These are phyloP conservation scores for Australoheros facetus DNA, from an alignment of 2,797 vertebrate species.

Conservation along the genomic window DNA sequence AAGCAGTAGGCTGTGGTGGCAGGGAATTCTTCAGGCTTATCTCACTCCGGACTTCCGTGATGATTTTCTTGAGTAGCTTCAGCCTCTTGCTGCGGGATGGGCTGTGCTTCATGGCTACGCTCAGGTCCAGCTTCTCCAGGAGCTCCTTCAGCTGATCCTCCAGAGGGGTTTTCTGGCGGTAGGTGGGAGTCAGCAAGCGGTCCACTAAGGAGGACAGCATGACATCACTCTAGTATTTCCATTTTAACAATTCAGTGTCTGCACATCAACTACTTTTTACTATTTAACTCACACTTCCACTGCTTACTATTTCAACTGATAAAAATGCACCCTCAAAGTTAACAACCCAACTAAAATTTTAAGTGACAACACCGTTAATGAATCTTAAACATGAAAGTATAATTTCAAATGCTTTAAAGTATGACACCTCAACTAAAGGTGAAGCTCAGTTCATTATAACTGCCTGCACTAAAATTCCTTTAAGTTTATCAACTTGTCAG, in stretches of 20 bases:
- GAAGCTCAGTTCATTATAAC: not conserved
- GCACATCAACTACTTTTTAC: not conserved
- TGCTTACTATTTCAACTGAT: not conserved
- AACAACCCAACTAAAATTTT: not conserved
- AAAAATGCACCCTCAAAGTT: not conserved
- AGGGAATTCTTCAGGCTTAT: constrained; percentile 84
- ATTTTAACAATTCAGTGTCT: not conserved
- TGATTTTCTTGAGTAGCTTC: constrained; percentile 93
- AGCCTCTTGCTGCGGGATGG: constrained; percentile 95
- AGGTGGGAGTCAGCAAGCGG: constrained; percentile 88
- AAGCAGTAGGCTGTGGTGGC: constrained; percentile 28
- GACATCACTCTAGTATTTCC: not conserved
- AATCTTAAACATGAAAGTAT: not conserved
- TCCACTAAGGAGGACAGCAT: constrained; percentile 84
- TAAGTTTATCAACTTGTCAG: no score
- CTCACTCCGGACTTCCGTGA: constrained; percentile 87
- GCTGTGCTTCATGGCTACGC: constrained; percentile 93
- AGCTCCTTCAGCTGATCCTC: constrained; percentile 92
- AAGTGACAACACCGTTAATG: not conserved
- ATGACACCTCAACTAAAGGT: not conserved
- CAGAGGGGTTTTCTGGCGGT: constrained; percentile 85
- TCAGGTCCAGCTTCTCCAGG: constrained; percentile 93
- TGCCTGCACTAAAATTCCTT: not conserved
- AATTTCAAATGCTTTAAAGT: not conserved
- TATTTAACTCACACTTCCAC: not conserved